Percentiles rank a stretch among this genome's conserved stretches.
These are phyloP conservation scores for Archegozetes longisetosus DNA, from an alignment of 1,140 invertebrate genomes.

Conservation along the genomic window DNA sequence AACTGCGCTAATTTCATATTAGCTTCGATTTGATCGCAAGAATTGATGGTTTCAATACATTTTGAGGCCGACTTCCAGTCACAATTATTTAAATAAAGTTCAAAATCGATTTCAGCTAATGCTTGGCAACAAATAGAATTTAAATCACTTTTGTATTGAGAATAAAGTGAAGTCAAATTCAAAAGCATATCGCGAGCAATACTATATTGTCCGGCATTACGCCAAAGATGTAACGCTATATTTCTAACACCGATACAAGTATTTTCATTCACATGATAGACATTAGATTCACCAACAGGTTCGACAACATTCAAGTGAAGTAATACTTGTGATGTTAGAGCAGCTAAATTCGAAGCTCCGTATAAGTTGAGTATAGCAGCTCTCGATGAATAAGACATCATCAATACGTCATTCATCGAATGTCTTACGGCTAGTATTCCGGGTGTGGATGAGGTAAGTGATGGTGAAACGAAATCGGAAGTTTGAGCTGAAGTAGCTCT, in stretches of 20 bases:
- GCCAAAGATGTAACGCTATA: constrained; percentile 15
- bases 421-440: constrained; percentile 14
- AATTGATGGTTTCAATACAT: not conserved
- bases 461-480: not conserved
- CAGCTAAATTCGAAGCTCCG: constrained; percentile 11
- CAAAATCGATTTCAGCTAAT: constrained; percentile 17
- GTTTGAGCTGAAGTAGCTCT: not conserved
- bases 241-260: constrained; percentile 13
- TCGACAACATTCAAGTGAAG: constrained; percentile 15
- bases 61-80: constrained; percentile 11
- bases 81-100: constrained; percentile 6
- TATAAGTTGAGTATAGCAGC: constrained; percentile 11
- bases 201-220: constrained; percentile 1
- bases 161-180: not conserved
- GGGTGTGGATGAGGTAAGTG: not conserved
- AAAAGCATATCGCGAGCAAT: constrained; percentile 10
- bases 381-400: constrained; percentile 9
- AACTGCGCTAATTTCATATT: constrained; percentile 5
- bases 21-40: constrained; percentile 2
- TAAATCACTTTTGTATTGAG: constrained; percentile 5
- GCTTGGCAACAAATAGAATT: constrained; percentile 10
- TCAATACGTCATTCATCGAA: constrained; percentile 15
- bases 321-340: constrained; percentile 8
- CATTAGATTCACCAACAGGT: constrained; percentile 9
- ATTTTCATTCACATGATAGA: constrained; percentile 16